Evolutionary conservation across 2,797 vertebrate genomes (phyloP), one percentile per base, ranked within the genome.

Genomic region (Pseudomugil tenellus): DNA sequence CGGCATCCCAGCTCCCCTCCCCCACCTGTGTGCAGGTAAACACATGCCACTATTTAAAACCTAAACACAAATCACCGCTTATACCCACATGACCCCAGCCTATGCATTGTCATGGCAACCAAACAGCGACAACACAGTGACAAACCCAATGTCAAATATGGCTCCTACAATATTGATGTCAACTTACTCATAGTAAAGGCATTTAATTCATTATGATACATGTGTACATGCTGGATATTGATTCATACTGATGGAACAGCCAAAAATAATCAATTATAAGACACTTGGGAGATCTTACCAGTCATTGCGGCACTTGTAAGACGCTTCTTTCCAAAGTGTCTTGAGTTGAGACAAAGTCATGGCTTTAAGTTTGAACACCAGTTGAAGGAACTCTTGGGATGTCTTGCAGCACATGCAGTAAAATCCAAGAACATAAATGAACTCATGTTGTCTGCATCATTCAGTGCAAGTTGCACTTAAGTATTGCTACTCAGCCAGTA

Each of bases 271-370:
- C 2, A 9, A 9, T 34, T n/a, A 55, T 19, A 25, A 63, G 53
- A 54, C 25, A 26, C n/a, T 56, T 17, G 58, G 21, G 39, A 77
- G 60, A 65, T 53, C 94, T 92, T 82, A 96, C 96, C 95, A 94
- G 73, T 94, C 92, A 76, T 95, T 93, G 62, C 81, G 87, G 72
- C 95, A 97, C 87, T 94, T 95, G 78, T 95, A 95, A 2, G 94
- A 94, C 0, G 93, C 90, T 41, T 87, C 91, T 70, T 84, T 79
- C 95, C 96, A 96, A 8, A 95, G 80, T 0, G 74, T 86, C 79
- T 75, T 86, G 58, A 96, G 91, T 32, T 94, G 90, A 57, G 85
- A 80, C 0, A 73, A 49, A 14, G 92, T 91, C 79, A 97, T 89
- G 11, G 75, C 83, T 79, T 91, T 92, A 74, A 98, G 90, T 68